A percentile compares a stretch with the other conserved stretches of the same genome.
Evolutionary conservation across 2,888 invertebrate genomes (phyloP).

Genomic region (Doris montereyensis): DNA sequence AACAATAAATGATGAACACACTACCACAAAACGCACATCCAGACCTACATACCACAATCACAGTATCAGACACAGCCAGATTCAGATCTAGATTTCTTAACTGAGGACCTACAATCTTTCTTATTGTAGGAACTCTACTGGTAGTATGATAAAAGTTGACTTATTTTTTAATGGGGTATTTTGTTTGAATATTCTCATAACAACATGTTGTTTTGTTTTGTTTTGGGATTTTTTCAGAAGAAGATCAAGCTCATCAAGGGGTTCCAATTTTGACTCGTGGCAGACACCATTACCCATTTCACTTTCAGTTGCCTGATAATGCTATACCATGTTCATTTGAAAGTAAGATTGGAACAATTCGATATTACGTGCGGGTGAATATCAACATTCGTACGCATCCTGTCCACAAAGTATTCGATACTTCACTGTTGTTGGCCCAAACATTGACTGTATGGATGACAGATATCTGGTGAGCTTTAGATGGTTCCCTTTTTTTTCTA

Average conservation of each 20-base stretch:
- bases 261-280: slow-evolving; percentile 80
- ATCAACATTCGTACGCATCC: slow-evolving; percentile 84
- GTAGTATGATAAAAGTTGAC: no score
- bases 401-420: slow-evolving; percentile 86
- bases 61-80: no score
- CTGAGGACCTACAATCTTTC: no score
- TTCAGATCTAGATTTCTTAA: no score
- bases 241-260: slow-evolving; percentile 63
- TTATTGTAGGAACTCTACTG: no score
- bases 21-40: no score
- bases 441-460: slow-evolving; percentile 86
- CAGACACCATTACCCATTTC: slow-evolving; percentile 80
- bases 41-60: no score
- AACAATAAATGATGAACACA: no score
- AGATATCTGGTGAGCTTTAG: slow-evolving; percentile 80
- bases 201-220: not conserved
- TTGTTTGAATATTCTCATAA: no score
- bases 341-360: slow-evolving; percentile 81
- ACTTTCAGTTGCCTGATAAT: slow-evolving; percentile 83
- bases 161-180: no score
- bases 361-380: slow-evolving; percentile 78
- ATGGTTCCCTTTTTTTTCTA: no score
- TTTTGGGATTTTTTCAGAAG: slow-evolving; percentile 62
- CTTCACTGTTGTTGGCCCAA: slow-evolving; percentile 84
- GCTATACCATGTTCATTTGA: slow-evolving; percentile 85